A percentile compares a stretch with the other conserved stretches of the same genome.
Conservation (phyloP, 2,113 vertebrate genomes). For the Nasalis larvatus region DNA sequence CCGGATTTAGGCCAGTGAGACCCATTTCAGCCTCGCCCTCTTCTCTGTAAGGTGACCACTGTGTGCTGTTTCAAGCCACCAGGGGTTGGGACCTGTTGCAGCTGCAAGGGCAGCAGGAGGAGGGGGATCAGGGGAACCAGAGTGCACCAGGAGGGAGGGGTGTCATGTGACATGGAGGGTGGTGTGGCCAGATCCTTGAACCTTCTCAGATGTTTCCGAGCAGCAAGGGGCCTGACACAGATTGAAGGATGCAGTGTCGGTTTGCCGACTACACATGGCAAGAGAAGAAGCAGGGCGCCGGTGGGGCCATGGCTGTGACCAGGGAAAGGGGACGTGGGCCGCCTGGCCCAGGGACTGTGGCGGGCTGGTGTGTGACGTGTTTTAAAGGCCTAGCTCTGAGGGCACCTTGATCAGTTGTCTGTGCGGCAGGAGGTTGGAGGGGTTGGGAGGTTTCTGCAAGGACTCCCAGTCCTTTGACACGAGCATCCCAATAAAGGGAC, state of each 20-base stretch:
- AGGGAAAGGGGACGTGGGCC: fast-evolving
- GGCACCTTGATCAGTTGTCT: fast-evolving
- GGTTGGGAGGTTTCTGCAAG: not conserved
- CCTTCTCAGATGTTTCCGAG: fast-evolving
- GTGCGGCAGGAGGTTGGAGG: not conserved
- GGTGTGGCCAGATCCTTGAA: not conserved
- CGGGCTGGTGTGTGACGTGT: fast-evolving
- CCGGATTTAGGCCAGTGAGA: fast-evolving
- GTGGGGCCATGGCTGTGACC: fast-evolving
- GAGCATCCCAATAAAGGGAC: no score
- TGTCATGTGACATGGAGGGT: fast-evolving
- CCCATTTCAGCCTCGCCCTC: not conserved
- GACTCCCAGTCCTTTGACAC: not conserved
- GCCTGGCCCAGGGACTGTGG: fast-evolving
- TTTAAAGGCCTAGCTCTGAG: not conserved
- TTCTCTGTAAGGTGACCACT: fast-evolving
- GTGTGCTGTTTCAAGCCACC: not conserved
- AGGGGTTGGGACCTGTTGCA: not conserved
- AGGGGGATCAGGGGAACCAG: fast-evolving
- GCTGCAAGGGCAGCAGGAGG: not conserved
- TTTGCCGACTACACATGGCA: not conserved
- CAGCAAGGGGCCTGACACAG: not conserved
- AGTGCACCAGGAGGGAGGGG: no score
- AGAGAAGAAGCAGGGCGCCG: not conserved
- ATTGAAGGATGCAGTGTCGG: no score